A percentile compares a stretch with the other conserved stretches of the same genome.
phyloP scores from a whole-genome alignment of 2,113 vertebrate genomes.

The Catagonus wagneri region DNA sequence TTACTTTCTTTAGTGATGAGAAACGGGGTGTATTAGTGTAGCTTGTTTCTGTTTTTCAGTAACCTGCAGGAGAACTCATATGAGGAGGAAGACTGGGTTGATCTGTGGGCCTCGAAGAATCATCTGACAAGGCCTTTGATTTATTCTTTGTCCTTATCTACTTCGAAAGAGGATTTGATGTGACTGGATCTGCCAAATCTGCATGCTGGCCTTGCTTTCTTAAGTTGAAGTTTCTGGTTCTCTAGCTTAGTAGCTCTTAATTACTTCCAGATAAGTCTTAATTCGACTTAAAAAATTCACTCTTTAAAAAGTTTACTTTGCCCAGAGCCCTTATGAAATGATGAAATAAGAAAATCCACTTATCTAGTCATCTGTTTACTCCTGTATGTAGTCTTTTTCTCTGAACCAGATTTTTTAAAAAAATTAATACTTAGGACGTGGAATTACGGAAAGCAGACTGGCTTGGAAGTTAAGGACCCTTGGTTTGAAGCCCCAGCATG shows the following conservation, averaged over 20 bases:
- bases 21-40: not conserved
- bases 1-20: slow-evolving; percentile 7
- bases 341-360: slow-evolving; percentile 31
- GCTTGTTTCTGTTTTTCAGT: slow-evolving; percentile 14
- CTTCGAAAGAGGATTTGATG: not conserved
- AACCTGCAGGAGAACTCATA: not conserved
- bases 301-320: slow-evolving; percentile 55
- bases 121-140: slow-evolving; percentile 6
- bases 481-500: not conserved
- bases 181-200: slow-evolving; percentile 24
- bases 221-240: slow-evolving; percentile 35
- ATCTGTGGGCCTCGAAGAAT: slow-evolving; percentile 29
- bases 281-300: not conserved
- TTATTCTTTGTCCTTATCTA: not conserved
- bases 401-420: not conserved
- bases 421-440: not conserved
- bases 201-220: not conserved
- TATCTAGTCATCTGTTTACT: not conserved
- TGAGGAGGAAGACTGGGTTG: not conserved
- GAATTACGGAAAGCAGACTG: not conserved
- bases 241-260: not conserved
- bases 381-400: not conserved
- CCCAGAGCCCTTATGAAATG: not conserved
- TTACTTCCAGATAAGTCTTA: slow-evolving; percentile 40
- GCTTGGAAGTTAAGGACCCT: not conserved